Evolutionary conservation across 2,113 vertebrate genomes (phyloP).

Genomic region (Rhea pennata): DNA sequence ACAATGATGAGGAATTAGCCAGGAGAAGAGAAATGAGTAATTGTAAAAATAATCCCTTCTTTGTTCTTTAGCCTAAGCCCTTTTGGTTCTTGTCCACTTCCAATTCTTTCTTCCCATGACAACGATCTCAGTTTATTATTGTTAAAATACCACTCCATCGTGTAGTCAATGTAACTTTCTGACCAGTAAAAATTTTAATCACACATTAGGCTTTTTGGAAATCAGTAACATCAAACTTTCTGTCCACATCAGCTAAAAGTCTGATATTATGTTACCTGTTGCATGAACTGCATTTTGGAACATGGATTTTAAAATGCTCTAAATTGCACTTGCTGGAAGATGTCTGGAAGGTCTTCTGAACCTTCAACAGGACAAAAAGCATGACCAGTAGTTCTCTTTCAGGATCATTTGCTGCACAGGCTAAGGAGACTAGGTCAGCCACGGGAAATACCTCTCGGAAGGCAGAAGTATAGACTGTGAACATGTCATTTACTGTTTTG

Average conservation of each 20-base stretch:
- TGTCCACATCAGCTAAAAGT: background rate
- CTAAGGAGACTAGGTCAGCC: background rate
- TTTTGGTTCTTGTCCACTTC: constrained; percentile 28
- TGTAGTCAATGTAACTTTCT: background rate
- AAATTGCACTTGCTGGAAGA: background rate
- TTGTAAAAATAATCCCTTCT: background rate
- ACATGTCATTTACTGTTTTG: background rate
- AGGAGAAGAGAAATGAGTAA: constrained; percentile 2
- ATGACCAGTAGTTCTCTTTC: background rate
- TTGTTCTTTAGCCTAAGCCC: background rate
- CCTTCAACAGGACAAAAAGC: background rate
- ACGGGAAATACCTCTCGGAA: background rate
- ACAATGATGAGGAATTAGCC: background rate
- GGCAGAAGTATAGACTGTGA: background rate
- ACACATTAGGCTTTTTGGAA: background rate
- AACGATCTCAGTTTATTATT: background rate
- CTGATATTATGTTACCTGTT: background rate
- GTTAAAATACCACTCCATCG: background rate
- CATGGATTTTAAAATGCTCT: background rate
- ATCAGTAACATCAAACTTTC: background rate
- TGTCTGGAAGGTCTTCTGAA: background rate
- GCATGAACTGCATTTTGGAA: background rate
- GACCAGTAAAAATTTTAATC: background rate
- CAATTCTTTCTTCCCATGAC: constrained; percentile 20
- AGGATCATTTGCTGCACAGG: background rate